A percentile compares a stretch with the other conserved stretches of the same genome.
phyloP scores from a whole-genome alignment of 2,113 vertebrate species.

The Brevimyrus niger region DNA sequence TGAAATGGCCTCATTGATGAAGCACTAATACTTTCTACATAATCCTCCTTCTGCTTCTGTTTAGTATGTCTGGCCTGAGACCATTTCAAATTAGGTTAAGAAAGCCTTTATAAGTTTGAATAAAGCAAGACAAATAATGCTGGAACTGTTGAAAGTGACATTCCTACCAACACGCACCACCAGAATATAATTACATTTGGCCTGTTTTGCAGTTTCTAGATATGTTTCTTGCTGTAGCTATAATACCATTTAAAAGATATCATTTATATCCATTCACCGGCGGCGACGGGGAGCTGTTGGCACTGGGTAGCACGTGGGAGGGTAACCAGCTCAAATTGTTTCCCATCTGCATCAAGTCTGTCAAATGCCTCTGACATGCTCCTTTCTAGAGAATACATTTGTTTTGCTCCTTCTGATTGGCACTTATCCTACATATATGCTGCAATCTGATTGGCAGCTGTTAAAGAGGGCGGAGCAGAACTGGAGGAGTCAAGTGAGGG shows the following conservation, averaged over 20 bases:
- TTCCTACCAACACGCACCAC: background rate
- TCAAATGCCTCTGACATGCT: background rate
- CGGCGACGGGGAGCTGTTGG: background rate
- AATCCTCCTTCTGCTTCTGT: background rate
- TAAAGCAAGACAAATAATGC: slow-evolving; percentile 1
- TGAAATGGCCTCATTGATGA: background rate
- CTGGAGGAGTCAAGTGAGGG: background rate
- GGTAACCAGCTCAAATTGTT: background rate
- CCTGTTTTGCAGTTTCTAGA: background rate
- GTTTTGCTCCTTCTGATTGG: background rate
- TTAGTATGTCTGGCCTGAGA: background rate
- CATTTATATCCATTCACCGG: background rate
- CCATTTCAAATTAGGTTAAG: slow-evolving; percentile 3
- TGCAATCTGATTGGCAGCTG: background rate
- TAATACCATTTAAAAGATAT: background rate
- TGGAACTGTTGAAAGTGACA: background rate
- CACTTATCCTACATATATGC: background rate
- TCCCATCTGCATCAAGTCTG: background rate
- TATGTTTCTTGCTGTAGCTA: background rate
- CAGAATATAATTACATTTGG: background rate
- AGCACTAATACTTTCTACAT: background rate
- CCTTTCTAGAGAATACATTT: background rate
- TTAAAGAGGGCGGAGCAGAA: background rate
- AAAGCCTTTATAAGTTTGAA: background rate
- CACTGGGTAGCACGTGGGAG: background rate